phyloP scores from a whole-genome alignment of 2,113 vertebrate genomes.

The Camelus dromedarius region DNA sequence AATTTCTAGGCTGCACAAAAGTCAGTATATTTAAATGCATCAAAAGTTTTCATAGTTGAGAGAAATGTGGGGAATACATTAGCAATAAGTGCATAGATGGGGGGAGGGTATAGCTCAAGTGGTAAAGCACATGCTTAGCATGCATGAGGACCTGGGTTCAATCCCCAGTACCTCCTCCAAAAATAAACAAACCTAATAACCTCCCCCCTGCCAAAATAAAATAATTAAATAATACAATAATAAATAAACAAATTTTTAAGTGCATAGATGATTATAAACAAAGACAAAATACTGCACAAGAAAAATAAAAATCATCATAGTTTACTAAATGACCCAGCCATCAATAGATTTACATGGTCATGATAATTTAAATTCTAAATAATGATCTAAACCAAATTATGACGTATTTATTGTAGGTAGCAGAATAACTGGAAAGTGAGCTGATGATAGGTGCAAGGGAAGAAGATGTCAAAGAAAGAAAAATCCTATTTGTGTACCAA shows the following conservation, averaged over 20 bases:
- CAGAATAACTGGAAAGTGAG: not conserved
- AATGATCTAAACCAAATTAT: not conserved
- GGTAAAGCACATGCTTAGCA: too few relatives aligned
- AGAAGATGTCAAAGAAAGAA: not conserved
- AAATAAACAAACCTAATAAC: too few relatives aligned
- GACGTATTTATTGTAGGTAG: not conserved
- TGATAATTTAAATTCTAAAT: not conserved
- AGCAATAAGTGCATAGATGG: not conserved
- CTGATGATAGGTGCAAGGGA: not conserved
- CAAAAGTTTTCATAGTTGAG: not conserved
- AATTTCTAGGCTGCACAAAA: not conserved
- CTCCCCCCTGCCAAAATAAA: too few relatives aligned
- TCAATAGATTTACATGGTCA: not conserved
- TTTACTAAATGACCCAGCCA: not conserved
- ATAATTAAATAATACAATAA: too few relatives aligned
- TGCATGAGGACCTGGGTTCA: too few relatives aligned
- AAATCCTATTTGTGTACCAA: not conserved
- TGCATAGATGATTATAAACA: not conserved
- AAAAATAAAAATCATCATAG: not conserved
- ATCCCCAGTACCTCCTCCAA: too few relatives aligned
- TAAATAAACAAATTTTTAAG: too few relatives aligned
- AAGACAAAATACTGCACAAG: not conserved
- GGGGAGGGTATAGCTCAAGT: too few relatives aligned
- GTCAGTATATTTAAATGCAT: fast-evolving
- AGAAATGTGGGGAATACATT: not conserved